Evolutionary conservation across 2,888 invertebrate species (phyloP).

Genomic region (Pelosia muscerda): DNA sequence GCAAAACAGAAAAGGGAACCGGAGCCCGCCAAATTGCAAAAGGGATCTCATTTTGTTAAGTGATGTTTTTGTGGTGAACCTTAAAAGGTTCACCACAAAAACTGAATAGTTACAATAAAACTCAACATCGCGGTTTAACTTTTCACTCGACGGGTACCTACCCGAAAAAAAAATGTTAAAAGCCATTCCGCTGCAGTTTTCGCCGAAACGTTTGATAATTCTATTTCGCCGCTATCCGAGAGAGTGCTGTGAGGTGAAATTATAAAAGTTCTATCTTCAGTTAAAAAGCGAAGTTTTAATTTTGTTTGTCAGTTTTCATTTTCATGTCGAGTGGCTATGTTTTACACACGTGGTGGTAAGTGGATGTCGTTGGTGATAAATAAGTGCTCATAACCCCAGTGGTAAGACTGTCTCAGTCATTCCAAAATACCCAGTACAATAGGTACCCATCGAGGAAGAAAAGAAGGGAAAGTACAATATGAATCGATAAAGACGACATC

Average conservation of each 20-base stretch:
- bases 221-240: constrained; percentile 61
- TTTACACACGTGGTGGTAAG: too few species aligned
- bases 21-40: constrained; percentile 14
- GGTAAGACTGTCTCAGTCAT: too few species aligned
- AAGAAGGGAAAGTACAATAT: too few species aligned
- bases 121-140: constrained; percentile 57
- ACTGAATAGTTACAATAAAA: constrained; percentile 47
- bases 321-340: not conserved
- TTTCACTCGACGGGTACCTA: constrained; percentile 52
- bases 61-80: too few species aligned
- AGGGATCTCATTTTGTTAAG: constrained; percentile 12
- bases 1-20: too few species aligned
- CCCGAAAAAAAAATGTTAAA: constrained; percentile 64
- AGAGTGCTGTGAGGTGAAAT: constrained; percentile 60
- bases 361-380: too few species aligned
- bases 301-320: constrained; percentile 35
- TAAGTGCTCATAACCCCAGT: not conserved
- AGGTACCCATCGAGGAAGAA: too few species aligned
- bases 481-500: too few species aligned
- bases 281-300: constrained; percentile 36
- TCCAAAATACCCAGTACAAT: too few species aligned
- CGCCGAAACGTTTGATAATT: constrained; percentile 69
- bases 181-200: constrained; percentile 67
- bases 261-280: constrained; percentile 53
- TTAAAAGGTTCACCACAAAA: not conserved